Percentiles rank a stretch among this genome's conserved stretches.
Conservation (phyloP, 2,797 vertebrate species). For the Chelmon rostratus region DNA sequence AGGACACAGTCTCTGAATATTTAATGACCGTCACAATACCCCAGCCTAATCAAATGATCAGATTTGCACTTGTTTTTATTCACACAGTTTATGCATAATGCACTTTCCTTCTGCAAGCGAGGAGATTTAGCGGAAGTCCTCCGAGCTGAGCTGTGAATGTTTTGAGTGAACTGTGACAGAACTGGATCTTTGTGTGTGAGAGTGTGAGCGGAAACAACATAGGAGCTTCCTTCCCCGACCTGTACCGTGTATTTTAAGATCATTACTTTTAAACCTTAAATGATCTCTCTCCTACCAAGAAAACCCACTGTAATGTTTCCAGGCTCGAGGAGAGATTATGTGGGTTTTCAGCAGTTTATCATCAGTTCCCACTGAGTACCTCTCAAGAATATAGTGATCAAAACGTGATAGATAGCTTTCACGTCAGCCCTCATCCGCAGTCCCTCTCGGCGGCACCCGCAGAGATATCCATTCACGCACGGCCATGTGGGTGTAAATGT, state of each 20-base stretch:
- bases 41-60: constrained; percentile 51
- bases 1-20: constrained; percentile 54
- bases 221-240: background rate
- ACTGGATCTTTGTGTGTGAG: constrained; percentile 7
- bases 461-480: constrained; percentile 60
- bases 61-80: constrained; percentile 53
- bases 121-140: constrained; percentile 8
- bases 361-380: constrained; percentile 48
- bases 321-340: constrained; percentile 34
- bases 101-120: constrained; percentile 29
- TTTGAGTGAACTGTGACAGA: constrained; percentile 7
- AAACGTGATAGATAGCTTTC: constrained; percentile 75
- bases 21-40: constrained; percentile 48
- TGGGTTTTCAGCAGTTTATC: constrained; percentile 53
- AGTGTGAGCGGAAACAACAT: constrained; percentile 4
- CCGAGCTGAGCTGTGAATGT: constrained; percentile 14
- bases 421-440: constrained; percentile 57
- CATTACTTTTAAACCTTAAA: constrained; percentile 40
- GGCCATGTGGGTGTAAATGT: constrained; percentile 47
- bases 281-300: constrained; percentile 1
- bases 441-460: constrained; percentile 59
- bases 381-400: constrained; percentile 66
- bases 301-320: constrained; percentile 1
- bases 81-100: constrained; percentile 52
- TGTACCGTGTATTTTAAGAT: constrained; percentile 11